Evolutionary conservation across 2,888 invertebrate genomes (phyloP), one percentile per base, ranked within the genome.

Genomic region (Caenorhabditis imperialis): DNA sequence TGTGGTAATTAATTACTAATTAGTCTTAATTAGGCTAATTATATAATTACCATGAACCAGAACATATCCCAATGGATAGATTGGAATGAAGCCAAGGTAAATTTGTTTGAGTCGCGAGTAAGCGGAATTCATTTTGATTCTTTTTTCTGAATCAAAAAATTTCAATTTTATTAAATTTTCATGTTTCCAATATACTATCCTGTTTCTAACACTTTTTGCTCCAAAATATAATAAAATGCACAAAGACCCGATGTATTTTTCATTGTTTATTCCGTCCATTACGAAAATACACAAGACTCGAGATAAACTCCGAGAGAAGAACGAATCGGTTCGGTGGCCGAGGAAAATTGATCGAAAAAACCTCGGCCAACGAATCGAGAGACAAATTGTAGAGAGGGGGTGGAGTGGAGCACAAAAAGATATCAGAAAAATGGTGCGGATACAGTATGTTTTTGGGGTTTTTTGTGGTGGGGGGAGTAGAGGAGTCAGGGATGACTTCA

Each of bases 31-130:
- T n/a, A n/a, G n/a, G n/a, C n/a, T n/a, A n/a, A n/a, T n/a, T n/a
- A n/a, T n/a, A n/a, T n/a, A n/a, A n/a, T 38, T 38, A 82, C 82
- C 76, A 44, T 82, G 70, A 1, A 82, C 69, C n/a, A 81, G 25
- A 8, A 79, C 38, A 51, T 81, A 81, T 25, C 82, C 82, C 12
- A 79, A 54, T 1, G 81, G 80, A 38, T 71, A 77, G 25, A 70
- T 73, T 10, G 82, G 81, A 33, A 82, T 79, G 10, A 73, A 50
- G 7, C 71, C 62, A 33, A 78, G 47, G 42, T 82, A 82, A 16
- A 72, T 37, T 51, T 81, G 81, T 37, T 75, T 78, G 10, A 75
- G 25, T 23, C 75, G 35, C 23, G 47, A 25, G 37, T 38, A 72
- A 23, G 60, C 20, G 0, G 63, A 35, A 16, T 58, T 35, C 72